phyloP scores from a whole-genome alignment of 2,888 invertebrate genomes.

The Drosophila subsilvestris region DNA sequence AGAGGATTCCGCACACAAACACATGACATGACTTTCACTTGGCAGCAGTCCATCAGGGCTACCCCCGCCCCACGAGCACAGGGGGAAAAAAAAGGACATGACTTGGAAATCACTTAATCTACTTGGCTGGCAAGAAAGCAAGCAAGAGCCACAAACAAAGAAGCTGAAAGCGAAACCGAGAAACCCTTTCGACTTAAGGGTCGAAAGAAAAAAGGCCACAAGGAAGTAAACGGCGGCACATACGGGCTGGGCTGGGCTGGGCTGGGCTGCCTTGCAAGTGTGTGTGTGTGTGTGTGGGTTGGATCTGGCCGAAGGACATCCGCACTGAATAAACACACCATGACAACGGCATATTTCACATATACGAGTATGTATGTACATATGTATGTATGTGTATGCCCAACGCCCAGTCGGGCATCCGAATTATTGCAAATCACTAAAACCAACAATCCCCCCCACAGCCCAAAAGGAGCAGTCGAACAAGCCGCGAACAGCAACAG shows the following conservation, averaged over 20 bases:
- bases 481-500: constrained; percentile 22
- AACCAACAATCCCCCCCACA: constrained; percentile 55
- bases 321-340: constrained; percentile 68
- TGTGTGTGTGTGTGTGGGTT: constrained; percentile 20
- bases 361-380: constrained; percentile 28
- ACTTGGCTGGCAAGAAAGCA: constrained; percentile 58
- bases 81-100: constrained; percentile 72
- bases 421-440: constrained; percentile 82
- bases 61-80: constrained; percentile 8
- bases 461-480: constrained; percentile 25
- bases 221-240: constrained; percentile 2
- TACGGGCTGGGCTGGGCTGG: not conserved
- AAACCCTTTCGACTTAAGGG: constrained; percentile 65
- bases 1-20: constrained; percentile 50
- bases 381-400: no score
- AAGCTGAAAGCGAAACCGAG: constrained; percentile 60
- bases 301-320: constrained; percentile 54
- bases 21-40: constrained; percentile 58
- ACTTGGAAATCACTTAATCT: constrained; percentile 83
- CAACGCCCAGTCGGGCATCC: constrained; percentile 6
- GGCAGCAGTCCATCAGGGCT: constrained; percentile 80
- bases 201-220: constrained; percentile 23
- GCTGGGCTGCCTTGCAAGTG: no score
- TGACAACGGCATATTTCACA: constrained; percentile 75
- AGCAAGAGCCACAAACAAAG: constrained; percentile 32